These are phyloP conservation scores for Pionites leucogaster DNA, from an alignment of 2,113 vertebrate genomes.

Conservation along the genomic window DNA sequence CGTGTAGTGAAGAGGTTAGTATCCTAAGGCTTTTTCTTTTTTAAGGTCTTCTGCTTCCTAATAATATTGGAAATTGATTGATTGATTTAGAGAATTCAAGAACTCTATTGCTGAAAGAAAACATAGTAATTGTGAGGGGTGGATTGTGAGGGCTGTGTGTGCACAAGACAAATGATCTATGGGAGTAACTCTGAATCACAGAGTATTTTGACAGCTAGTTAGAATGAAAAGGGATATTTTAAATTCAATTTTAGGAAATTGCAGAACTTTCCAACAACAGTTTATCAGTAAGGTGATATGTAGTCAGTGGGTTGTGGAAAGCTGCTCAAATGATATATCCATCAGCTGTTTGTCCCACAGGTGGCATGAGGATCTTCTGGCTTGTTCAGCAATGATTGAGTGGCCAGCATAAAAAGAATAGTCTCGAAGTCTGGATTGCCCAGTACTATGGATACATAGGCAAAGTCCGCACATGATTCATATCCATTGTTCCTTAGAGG, in stretches of 20 bases:
- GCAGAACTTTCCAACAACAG: background rate
- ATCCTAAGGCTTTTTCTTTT: background rate
- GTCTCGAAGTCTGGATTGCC: background rate
- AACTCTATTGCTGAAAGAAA: background rate
- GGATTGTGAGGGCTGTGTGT: background rate
- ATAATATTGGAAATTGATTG: background rate
- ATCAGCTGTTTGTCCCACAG: background rate
- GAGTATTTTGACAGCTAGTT: background rate
- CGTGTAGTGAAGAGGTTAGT: background rate
- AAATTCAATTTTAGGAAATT: background rate
- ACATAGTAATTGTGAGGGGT: background rate
- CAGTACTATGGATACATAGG: background rate
- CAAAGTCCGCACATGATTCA: background rate
- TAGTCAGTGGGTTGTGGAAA: background rate
- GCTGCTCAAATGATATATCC: background rate
- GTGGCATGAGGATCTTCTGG: background rate
- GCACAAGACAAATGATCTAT: fast-evolving
- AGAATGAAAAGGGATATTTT: background rate
- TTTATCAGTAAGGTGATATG: background rate
- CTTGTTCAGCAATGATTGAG: background rate
- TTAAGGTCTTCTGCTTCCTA: background rate
- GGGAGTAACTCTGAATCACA: background rate
- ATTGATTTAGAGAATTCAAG: background rate
- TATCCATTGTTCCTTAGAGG: background rate
- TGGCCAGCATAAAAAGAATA: background rate